A percentile compares a stretch with the other conserved stretches of the same genome.
Conservation (phyloP, 1,140 invertebrate species). For the Megathymus violae region DNA sequence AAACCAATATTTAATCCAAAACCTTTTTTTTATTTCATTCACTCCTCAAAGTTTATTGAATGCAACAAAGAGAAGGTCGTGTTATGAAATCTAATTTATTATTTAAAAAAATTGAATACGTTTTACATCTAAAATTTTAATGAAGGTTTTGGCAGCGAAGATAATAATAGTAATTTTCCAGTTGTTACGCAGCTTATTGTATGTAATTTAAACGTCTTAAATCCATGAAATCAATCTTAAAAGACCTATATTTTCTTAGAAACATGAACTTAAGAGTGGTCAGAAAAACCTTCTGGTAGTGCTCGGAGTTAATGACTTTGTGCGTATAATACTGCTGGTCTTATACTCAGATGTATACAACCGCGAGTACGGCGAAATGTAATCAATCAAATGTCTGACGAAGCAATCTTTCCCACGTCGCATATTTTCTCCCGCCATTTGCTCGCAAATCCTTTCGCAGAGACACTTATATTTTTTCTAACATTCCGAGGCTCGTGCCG, state of each 20-base stretch:
- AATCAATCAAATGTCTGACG: constrained; percentile 46
- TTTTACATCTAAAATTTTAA: not conserved
- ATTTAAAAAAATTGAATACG: not conserved
- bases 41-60: no score
- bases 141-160: not conserved
- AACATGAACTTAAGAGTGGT: constrained; percentile 9
- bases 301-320: constrained; percentile 2
- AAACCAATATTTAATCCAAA: no score
- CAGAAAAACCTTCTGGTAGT: constrained; percentile 11
- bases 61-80: no score
- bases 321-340: not conserved
- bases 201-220: not conserved
- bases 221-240: constrained; percentile 4
- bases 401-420: constrained; percentile 46
- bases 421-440: constrained; percentile 28
- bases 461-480: constrained; percentile 48
- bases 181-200: not conserved
- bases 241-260: constrained; percentile 10
- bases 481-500: constrained; percentile 69
- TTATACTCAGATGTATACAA: not conserved
- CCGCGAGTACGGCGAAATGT: constrained; percentile 7
- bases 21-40: no score
- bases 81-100: no score
- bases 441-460: constrained; percentile 22
- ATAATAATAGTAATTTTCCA: not conserved